Base-by-base conservation (phyloP, 2,888 invertebrate genomes). In the Maniola hyperantus region DNA sequence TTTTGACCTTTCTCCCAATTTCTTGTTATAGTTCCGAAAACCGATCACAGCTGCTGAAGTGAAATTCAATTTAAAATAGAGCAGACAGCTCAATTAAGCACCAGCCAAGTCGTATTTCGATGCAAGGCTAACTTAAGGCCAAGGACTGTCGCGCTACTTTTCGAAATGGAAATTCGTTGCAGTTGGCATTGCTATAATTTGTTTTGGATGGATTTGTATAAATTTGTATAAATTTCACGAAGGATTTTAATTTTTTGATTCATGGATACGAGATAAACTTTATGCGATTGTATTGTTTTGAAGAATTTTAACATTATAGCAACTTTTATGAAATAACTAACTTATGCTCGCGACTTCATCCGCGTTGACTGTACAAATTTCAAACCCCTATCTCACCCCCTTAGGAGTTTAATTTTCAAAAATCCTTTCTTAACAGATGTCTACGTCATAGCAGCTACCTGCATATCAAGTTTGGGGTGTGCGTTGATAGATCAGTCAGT, bases 21-120 rank as follows among this genome's bases (percentile, higher is more conserved):
- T 6, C 57, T 57, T 20, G 11, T 46, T n/a, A 46, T 8, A 42
- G 42, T 42, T 18, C 26, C 1, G 34, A 15, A 34, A 13, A 34
- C 7, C 34, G 54, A 34, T 53, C 53, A 62, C 53, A 46, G 46
- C 46, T 44, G 54, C 51, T 44, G 54, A 63, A 63, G 54, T 44
- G 44, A 46, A 63, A 54, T 63, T 54, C 63, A 63, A 55, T 54
- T 63, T 63, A 55, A 63, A 63, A 63, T 63, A 46, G 46, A 54
- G 54, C 63, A 46, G 63, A 55, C 63, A 54, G 54, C 34, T 63
- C 63, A 63, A 63, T 63, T 63, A 63, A 55, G 54, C 46, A 11
- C 15, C 54, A 55, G 44, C 34, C 54, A 55, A 55, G 54, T 46
- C 18, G 62, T 63, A 63, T 55, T 55, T 63, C 54, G 46, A 36